Base-by-base conservation (phyloP, 2,888 invertebrate genomes). In the Tetheella fluctuosa region DNA sequence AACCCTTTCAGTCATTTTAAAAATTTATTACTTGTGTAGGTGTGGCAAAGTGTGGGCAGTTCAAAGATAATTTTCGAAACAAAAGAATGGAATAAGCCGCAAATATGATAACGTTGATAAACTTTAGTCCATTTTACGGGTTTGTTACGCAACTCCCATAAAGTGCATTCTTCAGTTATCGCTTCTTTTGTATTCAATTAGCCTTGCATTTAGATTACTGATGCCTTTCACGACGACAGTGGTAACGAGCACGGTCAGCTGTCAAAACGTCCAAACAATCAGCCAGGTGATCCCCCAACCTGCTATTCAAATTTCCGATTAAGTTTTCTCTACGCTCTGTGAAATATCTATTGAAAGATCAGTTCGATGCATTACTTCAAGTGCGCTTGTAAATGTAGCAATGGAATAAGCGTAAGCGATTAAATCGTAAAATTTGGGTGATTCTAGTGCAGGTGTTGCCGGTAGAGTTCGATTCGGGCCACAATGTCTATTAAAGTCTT, bases 241-340 rank as follows among this genome's bases (percentile, higher is more conserved):
- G 89, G 90, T 92, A 92, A 92, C 92, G 85, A 92, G 90, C 87
- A 79, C 88, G 92, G 92, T 91, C 92, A 90, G 88, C 93, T 93
- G 93, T 93, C 92, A 93, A 92, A 90, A 90, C 80, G 89, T 93
- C 92, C 89, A 90, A 92, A 92, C 86, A 91, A 91, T 92, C 92
- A 91, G 81, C 85, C 83, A 79, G 76, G 77, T 73, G 71, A 72
- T 70, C 73, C 76, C 73, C 63, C 52, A 61, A 67, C 65, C 73
- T 17, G 42, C 15, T 15, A 39, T 57, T 54, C 30, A 7, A 25
- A 23, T 65, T 58, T 59, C 37, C 52, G 61, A 58, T 61, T 52
- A 64, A 7, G 23, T 37, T 12, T 13, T 20, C 12, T 3, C 67
- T 65, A 71, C 68, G 34, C 67, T 59, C 23, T 37, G 54, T 63